Base-by-base conservation (phyloP, 2,113 vertebrate genomes). In the Platanista minor region DNA sequence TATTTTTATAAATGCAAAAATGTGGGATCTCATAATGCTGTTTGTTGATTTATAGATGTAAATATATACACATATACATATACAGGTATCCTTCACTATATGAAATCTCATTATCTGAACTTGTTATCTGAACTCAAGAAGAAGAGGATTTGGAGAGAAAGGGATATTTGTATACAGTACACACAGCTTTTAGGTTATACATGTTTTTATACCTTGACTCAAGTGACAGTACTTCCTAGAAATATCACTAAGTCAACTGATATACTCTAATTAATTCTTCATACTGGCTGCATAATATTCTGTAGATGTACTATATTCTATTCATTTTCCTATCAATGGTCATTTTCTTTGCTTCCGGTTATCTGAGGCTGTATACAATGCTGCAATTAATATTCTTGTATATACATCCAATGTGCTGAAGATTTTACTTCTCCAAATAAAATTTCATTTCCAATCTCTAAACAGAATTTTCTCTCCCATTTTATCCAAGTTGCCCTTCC, bases 131-230 rank as follows among this genome's bases (percentile, higher is more conserved):
- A 84, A 71, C 62, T 64, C 54, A 49, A 62, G 52, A 54, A 20
- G 10, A 61, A 78, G 41, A 31, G 5, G 11, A n/a, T 82, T 62
- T 64, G 33, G 25, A 59, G 33, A 36, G 86, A 74, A 43, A 36
- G 18, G n/a, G 23, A 7, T 27, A 8, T 43, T 18, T 36, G 36
- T 21, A 21, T 9, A 13, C 6, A 25, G 4, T 1, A 3, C 5
- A 8, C 7, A 8, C 13, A 46, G 43, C 52, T 39, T 41, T 15
- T 14, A 49, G 13, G 8, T 6, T 29, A 8, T 18, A 1, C 1
- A 0, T 62, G 14, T 8, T 69, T 69, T 49, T 64, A 9, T 6
- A 12, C 43, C 9, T 52, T 31, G 72, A 10, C 3, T 75, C 41
- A 67, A 23, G 64, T 4, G 7, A 6, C 6, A 49, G 18, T 6